Conservation (phyloP, 2,113 vertebrate species). For the Heterochromis multidens region DNA sequence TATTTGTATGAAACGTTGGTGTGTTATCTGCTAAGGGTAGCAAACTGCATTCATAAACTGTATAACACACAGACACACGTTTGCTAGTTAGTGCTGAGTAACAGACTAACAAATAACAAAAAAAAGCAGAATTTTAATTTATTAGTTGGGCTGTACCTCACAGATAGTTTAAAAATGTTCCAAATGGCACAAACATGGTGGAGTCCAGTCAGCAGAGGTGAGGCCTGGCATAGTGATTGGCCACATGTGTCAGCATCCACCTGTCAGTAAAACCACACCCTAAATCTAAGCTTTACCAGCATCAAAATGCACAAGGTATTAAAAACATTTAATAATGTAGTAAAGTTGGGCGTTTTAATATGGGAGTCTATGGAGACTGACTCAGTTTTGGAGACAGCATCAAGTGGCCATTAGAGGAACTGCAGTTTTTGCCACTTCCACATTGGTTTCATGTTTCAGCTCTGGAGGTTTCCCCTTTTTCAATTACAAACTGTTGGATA, state of each 20-base stretch:
- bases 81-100: not conserved
- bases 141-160: too few species aligned
- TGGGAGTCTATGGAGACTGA: too few species aligned
- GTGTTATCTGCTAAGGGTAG: fast-evolving
- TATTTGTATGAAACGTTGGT: not conserved
- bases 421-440: not conserved
- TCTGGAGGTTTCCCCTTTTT: fast-evolving
- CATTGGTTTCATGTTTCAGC: not conserved
- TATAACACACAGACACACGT: fast-evolving
- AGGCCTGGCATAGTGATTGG: not conserved
- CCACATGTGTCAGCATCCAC: not conserved
- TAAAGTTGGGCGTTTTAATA: not conserved
- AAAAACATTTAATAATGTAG: not conserved
- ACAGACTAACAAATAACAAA: not conserved
- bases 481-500: not conserved
- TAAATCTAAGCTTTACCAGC: not conserved
- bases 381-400: not conserved
- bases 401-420: not conserved
- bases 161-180: fast-evolving
- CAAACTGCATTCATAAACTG: not conserved
- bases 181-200: not conserved
- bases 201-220: not conserved
- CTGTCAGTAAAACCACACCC: not conserved
- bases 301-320: not conserved
- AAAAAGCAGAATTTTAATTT: fast-evolving